A percentile compares a stretch with the other conserved stretches of the same genome.
phyloP scores from a whole-genome alignment of 1,140 invertebrate genomes.

The Drosophila pectinifera region DNA sequence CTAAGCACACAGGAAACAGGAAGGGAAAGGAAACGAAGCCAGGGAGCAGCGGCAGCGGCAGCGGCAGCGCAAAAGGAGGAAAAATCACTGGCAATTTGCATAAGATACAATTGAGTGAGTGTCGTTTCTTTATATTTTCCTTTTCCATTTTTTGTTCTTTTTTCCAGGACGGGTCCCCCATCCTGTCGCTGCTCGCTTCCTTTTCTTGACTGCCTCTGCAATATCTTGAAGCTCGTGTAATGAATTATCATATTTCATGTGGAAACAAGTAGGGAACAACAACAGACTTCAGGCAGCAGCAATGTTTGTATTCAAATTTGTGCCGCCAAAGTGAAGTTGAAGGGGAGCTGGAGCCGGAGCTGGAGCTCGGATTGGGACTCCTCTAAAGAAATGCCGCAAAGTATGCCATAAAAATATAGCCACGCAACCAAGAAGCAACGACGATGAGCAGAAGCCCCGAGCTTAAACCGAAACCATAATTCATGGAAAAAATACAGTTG shows the following conservation, averaged over 20 bases:
- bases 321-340: slow-evolving; percentile 41
- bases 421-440: slow-evolving; percentile 22
- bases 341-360: slow-evolving; percentile 1
- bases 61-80: slow-evolving; percentile 61
- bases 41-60: slow-evolving; percentile 23
- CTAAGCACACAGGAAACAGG: slow-evolving; percentile 48
- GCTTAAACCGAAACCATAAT: slow-evolving; percentile 52
- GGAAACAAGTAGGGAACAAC: slow-evolving; percentile 50
- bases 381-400: slow-evolving; percentile 76
- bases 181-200: slow-evolving; percentile 49
- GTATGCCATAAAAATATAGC: slow-evolving; percentile 73
- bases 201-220: slow-evolving; percentile 33
- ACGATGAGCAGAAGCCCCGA: slow-evolving; percentile 19
- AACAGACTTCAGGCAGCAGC: slow-evolving; percentile 7
- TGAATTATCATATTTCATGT: slow-evolving; percentile 84
- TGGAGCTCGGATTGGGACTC: slow-evolving; percentile 1
- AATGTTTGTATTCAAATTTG: slow-evolving; percentile 74
- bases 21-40: slow-evolving; percentile 42
- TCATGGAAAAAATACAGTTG: slow-evolving; percentile 49
- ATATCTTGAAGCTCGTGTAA: slow-evolving; percentile 68
- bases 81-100: slow-evolving; percentile 84
- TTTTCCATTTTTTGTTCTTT: slow-evolving; percentile 10
- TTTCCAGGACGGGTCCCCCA: not conserved
- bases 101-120: slow-evolving; percentile 84
- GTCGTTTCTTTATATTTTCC: slow-evolving; percentile 63